Evolutionary conservation across 2,797 vertebrate genomes (phyloP).

Genomic region (Crocidura indochinensis): DNA sequence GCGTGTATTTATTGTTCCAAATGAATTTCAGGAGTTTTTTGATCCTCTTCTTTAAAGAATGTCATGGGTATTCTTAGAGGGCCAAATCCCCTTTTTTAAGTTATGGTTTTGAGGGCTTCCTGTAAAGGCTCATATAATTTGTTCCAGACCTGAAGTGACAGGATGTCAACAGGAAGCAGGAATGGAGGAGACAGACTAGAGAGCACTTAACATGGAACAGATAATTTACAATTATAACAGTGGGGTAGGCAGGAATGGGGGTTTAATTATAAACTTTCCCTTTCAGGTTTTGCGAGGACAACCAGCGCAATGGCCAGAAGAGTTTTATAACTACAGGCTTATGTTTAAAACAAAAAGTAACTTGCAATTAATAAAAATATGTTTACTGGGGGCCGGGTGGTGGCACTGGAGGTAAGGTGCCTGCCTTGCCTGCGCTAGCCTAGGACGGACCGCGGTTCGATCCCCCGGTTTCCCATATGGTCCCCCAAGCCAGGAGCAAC

Average conservation of each 20-base stretch:
- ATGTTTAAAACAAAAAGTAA: conserved; percentile 6
- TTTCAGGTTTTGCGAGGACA: conserved; percentile 36
- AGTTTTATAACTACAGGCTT: conserved; percentile 25
- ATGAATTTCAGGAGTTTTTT: no score
- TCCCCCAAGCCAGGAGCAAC: no score
- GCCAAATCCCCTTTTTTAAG: neutral
- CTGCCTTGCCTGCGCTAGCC: no score
- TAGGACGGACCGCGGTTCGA: no score
- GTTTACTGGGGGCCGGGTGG: no score
- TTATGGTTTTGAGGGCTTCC: no score
- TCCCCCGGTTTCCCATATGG: no score
- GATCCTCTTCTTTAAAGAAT: no score
- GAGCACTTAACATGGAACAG: neutral
- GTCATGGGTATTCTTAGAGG: no score
- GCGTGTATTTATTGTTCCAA: no score
- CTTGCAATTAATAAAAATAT: conserved; percentile 26
- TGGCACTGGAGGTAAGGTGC: no score
- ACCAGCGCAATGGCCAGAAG: neutral
- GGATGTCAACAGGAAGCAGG: neutral
- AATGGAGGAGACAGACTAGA: neutral
- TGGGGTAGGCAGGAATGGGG: rapidly evolving
- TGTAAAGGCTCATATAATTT: neutral
- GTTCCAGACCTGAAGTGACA: neutral
- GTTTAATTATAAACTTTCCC: neutral
- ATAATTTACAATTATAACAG: neutral